phyloP scores from a whole-genome alignment of 2,888 invertebrate genomes.

The Polydesmus complanatus region DNA sequence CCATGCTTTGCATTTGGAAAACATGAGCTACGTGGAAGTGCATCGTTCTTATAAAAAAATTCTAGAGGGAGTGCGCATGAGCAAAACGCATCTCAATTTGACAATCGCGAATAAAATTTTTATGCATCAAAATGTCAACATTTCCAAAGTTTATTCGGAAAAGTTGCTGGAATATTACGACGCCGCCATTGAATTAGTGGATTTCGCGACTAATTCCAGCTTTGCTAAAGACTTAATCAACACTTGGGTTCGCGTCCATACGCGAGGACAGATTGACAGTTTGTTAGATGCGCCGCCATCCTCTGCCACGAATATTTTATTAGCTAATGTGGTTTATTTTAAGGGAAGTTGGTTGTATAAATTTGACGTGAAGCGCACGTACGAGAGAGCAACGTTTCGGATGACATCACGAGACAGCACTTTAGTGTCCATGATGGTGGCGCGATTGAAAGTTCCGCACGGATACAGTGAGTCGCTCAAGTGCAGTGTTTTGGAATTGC shows the following conservation, averaged over 20 bases:
- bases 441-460: constrained; percentile 7
- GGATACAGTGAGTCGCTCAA: background rate
- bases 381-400: background rate
- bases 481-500: constrained; percentile 6
- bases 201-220: constrained; percentile 3
- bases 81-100: constrained; percentile 1
- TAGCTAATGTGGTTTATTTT: constrained; percentile 12
- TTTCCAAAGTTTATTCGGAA: constrained; percentile 7
- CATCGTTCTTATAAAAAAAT: constrained; percentile 13
- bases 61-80: background rate
- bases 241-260: constrained; percentile 12
- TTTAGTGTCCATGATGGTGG: constrained; percentile 12
- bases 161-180: constrained; percentile 13
- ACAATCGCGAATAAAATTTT: constrained; percentile 12
- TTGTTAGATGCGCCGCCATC: constrained; percentile 9
- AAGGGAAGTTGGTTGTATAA: constrained; percentile 7
- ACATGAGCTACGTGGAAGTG: constrained; percentile 10
- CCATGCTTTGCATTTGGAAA: constrained; percentile 5
- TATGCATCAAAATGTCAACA: constrained; percentile 7
- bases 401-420: background rate
- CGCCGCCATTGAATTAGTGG: constrained; percentile 5
- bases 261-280: constrained; percentile 6
- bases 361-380: constrained; percentile 7
- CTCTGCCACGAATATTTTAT: constrained; percentile 6
- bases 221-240: constrained; percentile 11